Evolutionary conservation across 2,113 vertebrate genomes (phyloP), one percentile per base, ranked within the genome.

Genomic region (Puffinus mauretanicus): DNA sequence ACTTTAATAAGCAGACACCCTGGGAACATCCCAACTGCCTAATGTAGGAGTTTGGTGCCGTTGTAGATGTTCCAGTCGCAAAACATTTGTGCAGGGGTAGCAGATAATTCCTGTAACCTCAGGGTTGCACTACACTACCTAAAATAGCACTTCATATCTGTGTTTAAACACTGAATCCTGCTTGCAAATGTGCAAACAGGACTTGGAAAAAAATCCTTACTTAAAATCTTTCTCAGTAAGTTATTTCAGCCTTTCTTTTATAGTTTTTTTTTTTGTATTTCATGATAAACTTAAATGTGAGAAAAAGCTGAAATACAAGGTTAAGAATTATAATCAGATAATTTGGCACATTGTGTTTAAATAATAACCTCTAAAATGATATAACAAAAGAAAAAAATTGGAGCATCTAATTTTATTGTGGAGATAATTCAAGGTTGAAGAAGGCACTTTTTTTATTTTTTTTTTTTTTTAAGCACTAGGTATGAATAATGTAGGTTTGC

Each of bases 101-200:
- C 7, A 71, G 27, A 36, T 22, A 62, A 66, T 51, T 78, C 14
- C 25, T 75, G 18, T 13, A 66, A 8, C 7, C 5, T 67, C 20
- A 40, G 16, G 7, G 27, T 16, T 72, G 15, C 16, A 40, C 6
- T 38, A 6, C 1, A 2, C 3, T 57, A 3, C 12, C 17, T 42
- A 51, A 85, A 92, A 79, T 13, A 46, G 2, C 4, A 17, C 13
- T 79, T 87, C 27, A 29, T 62, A 29, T 3, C 11, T 57, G 3
- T 58, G 14, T 61, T 65, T 34, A 66, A 66, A 42, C 5, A 57
- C 2, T 19, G 55, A 83, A 65, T 70, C 19, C 11, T 46, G 15
- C 13, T 36, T 1, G 1, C 4, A 60, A 30, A 3, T 30, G 3
- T 38, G 3, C 5, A 72, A 66, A 40, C 1, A 64, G 10, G 9